A percentile compares a stretch with the other conserved stretches of the same genome.
Evolutionary conservation across 2,113 vertebrate genomes (phyloP).

Genomic region (Campylorhamphus procurvoides): DNA sequence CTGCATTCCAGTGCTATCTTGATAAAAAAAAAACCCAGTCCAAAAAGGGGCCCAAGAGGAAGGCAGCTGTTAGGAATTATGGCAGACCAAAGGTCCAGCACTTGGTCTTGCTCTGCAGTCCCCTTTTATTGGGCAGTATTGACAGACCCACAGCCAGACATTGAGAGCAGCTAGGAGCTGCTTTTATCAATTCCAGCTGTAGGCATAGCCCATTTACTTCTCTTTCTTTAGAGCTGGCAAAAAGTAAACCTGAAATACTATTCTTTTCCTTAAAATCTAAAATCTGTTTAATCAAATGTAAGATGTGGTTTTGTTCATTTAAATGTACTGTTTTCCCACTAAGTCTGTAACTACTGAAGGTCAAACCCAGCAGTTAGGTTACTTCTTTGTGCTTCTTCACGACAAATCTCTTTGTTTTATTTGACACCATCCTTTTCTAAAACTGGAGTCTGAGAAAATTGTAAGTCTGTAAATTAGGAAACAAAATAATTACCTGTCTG

Average conservation of each 20-base stretch:
- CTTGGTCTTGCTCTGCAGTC: neutral
- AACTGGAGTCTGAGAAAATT: neutral
- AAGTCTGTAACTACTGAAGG: neutral
- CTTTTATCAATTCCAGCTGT: neutral
- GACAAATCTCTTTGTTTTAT: neutral
- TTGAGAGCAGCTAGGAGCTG: neutral
- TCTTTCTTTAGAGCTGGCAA: neutral
- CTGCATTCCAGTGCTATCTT: neutral
- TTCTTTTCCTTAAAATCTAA: neutral
- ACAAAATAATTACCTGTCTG: neutral
- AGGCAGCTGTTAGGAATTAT: neutral
- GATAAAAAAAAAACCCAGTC: neutral
- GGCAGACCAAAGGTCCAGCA: neutral
- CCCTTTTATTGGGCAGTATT: neutral
- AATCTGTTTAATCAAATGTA: neutral
- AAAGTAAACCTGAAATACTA: neutral
- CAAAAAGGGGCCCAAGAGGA: neutral
- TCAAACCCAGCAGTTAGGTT: neutral
- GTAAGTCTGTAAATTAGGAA: neutral
- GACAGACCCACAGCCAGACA: neutral
- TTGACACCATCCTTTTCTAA: neutral
- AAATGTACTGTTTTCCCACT: neutral
- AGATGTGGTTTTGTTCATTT: neutral
- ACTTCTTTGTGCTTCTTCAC: neutral
- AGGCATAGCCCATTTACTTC: neutral